Percentiles rank a stretch among this genome's conserved stretches.
Conservation (phyloP, 2,888 invertebrate genomes). For the Caenorhabditis angaria region DNA sequence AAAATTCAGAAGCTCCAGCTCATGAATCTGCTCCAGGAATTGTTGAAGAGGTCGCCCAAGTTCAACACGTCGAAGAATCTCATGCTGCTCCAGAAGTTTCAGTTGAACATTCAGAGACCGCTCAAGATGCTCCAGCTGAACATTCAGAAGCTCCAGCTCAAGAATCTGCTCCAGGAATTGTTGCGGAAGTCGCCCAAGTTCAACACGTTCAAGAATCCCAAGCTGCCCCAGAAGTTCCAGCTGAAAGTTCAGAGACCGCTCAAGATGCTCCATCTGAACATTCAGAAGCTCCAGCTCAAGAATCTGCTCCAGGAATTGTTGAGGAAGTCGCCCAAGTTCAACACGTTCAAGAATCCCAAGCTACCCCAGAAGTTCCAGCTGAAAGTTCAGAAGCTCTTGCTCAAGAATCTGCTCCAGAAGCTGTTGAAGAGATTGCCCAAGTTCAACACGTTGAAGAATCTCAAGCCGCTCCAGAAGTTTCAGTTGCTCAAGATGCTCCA, state of each 20-base stretch:
- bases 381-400: slow-evolving; percentile 9
- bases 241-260: neutral
- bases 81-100: slow-evolving; percentile 3
- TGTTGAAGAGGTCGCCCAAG: neutral
- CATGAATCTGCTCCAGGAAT: neutral
- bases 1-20: neutral
- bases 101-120: neutral
- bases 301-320: slow-evolving; percentile 5
- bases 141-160: slow-evolving; percentile 2
- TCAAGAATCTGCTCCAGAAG: slow-evolving; percentile 9
- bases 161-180: slow-evolving; percentile 9
- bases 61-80: neutral
- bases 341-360: neutral
- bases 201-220: neutral
- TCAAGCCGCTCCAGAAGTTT: neutral
- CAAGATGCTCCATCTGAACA: slow-evolving; percentile 1
- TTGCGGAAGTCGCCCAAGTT: neutral
- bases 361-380: slow-evolving; percentile 8
- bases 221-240: slow-evolving; percentile 7
- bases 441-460: neutral
- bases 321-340: slow-evolving; percentile 1
- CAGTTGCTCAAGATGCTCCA: too few relatives aligned
- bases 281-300: slow-evolving; percentile 9
- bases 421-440: neutral
- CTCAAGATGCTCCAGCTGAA: slow-evolving; percentile 3